A percentile compares a stretch with the other conserved stretches of the same genome.
phyloP scores from a whole-genome alignment of 2,888 invertebrate species.

The Strigamia maritima region DNA sequence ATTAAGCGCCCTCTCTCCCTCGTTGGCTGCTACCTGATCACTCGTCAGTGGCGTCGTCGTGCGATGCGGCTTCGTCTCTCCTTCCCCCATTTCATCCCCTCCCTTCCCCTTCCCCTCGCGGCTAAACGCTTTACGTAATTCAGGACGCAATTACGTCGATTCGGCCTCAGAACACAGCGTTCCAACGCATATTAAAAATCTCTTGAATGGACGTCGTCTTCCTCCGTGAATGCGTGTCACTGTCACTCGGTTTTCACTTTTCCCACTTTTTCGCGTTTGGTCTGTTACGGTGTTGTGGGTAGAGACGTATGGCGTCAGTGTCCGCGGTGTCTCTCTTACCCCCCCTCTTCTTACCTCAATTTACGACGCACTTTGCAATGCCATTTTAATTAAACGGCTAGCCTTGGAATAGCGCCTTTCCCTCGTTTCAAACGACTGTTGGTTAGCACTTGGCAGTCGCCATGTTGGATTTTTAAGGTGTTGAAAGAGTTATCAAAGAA shows the following conservation, averaged over 20 bases:
- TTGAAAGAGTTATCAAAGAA: neutral
- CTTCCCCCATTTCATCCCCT: neutral
- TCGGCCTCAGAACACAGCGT: neutral
- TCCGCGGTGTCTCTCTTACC: neutral
- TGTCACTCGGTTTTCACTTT: neutral
- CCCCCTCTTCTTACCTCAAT: neutral
- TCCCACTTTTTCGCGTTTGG: neutral
- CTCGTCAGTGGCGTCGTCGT: constrained; percentile 15
- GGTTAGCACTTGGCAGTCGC: neutral
- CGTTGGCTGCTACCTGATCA: constrained; percentile 10
- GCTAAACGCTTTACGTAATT: constrained; percentile 15
- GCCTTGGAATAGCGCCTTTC: neutral
- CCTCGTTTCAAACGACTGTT: neutral
- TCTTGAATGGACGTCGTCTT: neutral
- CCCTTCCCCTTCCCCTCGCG: neutral
- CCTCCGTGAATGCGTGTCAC: neutral
- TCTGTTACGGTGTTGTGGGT: too few species aligned
- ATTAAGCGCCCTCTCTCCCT: constrained; percentile 13
- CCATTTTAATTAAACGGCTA: constrained; percentile 1
- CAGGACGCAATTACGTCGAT: neutral
- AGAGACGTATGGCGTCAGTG: neutral
- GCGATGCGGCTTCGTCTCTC: neutral
- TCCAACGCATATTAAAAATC: constrained; percentile 6
- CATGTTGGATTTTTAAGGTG: neutral
- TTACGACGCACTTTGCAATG: neutral